Evolutionary conservation across 2,797 vertebrate genomes (phyloP).

Genomic region (Gallirallus australis): DNA sequence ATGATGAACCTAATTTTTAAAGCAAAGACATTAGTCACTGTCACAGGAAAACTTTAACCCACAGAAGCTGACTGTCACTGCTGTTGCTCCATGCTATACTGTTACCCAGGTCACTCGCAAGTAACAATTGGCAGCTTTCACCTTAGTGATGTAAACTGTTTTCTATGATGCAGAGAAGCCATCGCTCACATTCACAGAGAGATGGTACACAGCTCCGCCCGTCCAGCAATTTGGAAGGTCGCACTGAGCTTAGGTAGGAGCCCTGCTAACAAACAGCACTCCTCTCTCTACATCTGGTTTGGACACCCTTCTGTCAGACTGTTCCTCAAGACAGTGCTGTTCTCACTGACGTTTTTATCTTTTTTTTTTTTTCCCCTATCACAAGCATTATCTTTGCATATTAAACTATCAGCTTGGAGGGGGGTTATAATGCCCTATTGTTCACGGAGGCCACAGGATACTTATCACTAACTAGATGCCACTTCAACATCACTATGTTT

Average conservation of each 20-base stretch:
- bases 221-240: not conserved
- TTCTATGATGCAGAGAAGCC: not conserved
- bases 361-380: not conserved
- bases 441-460: not conserved
- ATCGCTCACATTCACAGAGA: accelerated
- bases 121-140: not conserved
- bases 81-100: not conserved
- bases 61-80: not conserved
- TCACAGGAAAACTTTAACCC: not conserved
- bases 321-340: not conserved
- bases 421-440: not conserved
- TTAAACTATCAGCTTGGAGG: not conserved
- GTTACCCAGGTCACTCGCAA: not conserved
- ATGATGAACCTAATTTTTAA: not conserved
- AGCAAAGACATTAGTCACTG: not conserved
- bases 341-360: not conserved
- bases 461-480: not conserved
- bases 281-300: not conserved
- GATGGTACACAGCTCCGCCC: not conserved
- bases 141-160: not conserved
- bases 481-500: not conserved
- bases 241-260: not conserved
- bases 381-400: not conserved
- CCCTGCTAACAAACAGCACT: not conserved
- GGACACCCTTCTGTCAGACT: not conserved